Evolutionary conservation across 2,888 invertebrate genomes (phyloP), one percentile per base, ranked within the genome.

Genomic region (Ormyrus pomaceus): DNA sequence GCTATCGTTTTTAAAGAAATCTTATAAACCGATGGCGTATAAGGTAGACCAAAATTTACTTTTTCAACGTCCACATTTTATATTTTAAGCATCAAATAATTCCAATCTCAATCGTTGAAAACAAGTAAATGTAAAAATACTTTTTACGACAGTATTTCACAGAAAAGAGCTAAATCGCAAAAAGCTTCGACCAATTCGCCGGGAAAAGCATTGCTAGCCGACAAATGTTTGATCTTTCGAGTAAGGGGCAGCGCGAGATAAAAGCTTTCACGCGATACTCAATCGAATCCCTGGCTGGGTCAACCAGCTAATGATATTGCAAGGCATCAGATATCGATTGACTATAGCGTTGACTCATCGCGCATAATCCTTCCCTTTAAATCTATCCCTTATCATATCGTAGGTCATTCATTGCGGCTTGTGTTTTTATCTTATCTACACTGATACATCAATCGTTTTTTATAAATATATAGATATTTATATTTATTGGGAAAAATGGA

Each of bases 231-330:
- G 50, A 58, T 11, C 70, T 56, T 3, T 7, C 34, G 13, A 8
- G 13, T n/a, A 4, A 55, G 19, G 48, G 64, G 62, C 61, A 69
- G n/a, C 50, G n/a, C 62, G 10, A 53, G n/a, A 46, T 58, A 34
- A 13, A 55, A 68, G 46, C 68, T 74, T 65, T 80, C 59, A 48
- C 76, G 83, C 84, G 85, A 88, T 85, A 86, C 83, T 84, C 87
- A 85, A 88, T 88, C 86, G 88, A 89, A 89, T 83, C 87, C 77
- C 76, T 73, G 77, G 81, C 88, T 89, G 89, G 88, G 87, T 89
- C 88, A 89, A 89, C 88, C 88, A 89, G 87, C 80, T 80, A 75
- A 71, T 80, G 56, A 83, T 84, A 82, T 81, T 82, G 70, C 82
- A 66, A 82, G 79, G 70, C 72, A 80, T 82, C 77, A 83, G 87